Percentiles rank a stretch among this genome's conserved stretches.
phyloP scores from a whole-genome alignment of 2,113 vertebrate species.

The Oryzias woworae region DNA sequence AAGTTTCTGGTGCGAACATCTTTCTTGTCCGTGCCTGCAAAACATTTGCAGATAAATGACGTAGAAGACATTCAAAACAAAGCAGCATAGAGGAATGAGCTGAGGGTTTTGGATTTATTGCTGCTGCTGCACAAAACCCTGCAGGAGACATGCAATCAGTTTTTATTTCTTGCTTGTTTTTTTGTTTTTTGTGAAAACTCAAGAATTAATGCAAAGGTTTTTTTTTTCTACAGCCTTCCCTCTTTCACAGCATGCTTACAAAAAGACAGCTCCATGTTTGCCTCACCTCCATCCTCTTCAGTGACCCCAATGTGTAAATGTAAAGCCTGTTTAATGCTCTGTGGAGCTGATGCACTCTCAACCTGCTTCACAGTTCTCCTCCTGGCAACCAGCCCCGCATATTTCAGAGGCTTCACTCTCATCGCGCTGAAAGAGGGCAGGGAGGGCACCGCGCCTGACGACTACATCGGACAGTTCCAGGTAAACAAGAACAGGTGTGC shows the following conservation, averaged over 20 bases:
- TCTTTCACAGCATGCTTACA: constrained; percentile 18
- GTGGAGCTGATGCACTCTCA: constrained; percentile 10
- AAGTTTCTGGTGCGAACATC: too few relatives aligned
- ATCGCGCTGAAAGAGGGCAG: constrained; percentile 92
- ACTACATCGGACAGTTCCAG: constrained; percentile 92
- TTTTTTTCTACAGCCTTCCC: constrained; percentile 18
- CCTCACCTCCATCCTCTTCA: not conserved
- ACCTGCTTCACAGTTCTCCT: constrained; percentile 82
- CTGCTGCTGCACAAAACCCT: too few relatives aligned
- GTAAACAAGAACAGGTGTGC: constrained; percentile 69
- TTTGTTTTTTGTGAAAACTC: not conserved
- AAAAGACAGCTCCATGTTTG: not conserved
- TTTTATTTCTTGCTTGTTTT: not conserved
- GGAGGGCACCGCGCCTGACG: constrained; percentile 87
- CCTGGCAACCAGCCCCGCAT: constrained; percentile 87
- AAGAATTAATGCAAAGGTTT: constrained; percentile 2
- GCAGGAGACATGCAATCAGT: not conserved
- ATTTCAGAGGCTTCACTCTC: constrained; percentile 93
- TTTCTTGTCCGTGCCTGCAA: too few relatives aligned
- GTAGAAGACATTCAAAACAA: too few relatives aligned
- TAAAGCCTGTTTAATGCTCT: not conserved
- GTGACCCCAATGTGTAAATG: not conserved
- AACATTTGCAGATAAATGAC: too few relatives aligned
- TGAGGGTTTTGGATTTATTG: too few relatives aligned
- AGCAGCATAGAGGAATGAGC: too few relatives aligned